A percentile compares a stretch with the other conserved stretches of the same genome.
Conservation (phyloP, 2,888 invertebrate genomes). For the Icerya purchasi region DNA sequence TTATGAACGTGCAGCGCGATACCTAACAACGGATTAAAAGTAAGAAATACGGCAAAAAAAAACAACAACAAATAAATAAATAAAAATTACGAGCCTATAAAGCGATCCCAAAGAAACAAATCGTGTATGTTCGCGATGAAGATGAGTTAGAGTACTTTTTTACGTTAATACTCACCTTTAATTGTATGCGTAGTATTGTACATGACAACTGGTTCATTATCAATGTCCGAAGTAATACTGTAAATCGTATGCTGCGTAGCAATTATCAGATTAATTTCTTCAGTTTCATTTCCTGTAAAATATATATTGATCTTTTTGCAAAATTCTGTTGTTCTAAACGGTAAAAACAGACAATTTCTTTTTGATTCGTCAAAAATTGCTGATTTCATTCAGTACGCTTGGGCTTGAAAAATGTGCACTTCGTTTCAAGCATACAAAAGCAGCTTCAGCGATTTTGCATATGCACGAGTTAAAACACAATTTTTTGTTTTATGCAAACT, state of each 20-base stretch:
- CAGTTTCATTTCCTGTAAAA: conserved; percentile 41
- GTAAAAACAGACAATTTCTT: no score
- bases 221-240: conserved; percentile 41
- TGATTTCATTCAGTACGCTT: no score
- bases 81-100: not conserved
- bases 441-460: no score
- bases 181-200: conserved; percentile 36
- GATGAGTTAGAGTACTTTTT: not conserved
- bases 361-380: no score
- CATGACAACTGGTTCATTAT: conserved; percentile 41
- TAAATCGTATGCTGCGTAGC: conserved; percentile 44
- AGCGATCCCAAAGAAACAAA: not conserved
- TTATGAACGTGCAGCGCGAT: conserved; percentile 51
- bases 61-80: not conserved
- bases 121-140: not conserved
- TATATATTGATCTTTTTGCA: no score
- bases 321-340: no score
- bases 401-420: no score
- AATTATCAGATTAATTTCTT: conserved; percentile 45
- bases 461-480: no score
- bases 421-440: no score
- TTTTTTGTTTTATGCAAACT: no score
- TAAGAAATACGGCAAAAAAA: not conserved
- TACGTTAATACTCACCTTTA: conserved; percentile 24
- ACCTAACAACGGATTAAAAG: conserved; percentile 28